Base-by-base conservation (phyloP, 2,113 vertebrate species). In the Rhipidura dahli region DNA sequence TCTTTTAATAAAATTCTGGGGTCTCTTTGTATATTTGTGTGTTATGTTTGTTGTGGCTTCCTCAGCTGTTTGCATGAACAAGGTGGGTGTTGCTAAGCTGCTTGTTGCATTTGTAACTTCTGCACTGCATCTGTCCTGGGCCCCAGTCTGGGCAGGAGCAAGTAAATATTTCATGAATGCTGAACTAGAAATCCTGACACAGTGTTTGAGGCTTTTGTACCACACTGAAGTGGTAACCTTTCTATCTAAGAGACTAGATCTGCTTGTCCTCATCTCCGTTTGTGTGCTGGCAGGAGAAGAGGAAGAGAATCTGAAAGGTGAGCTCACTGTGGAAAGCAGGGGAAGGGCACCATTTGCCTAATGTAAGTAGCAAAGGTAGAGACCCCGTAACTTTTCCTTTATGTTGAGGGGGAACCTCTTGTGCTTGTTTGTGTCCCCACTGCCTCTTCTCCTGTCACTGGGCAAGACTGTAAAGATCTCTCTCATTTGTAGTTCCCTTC, bases 1-100 rank as follows among this genome's bases (percentile, higher is more conserved):
- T 96, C 92, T 94, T 94, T 65, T 85, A 98, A 98, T 98, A 98
- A 98, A 98, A 87, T 87, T 96, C 90, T 96, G 87, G 94, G 77
- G 71, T 97, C 87, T 94, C 92, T 90, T 94, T 71, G 50, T 78
- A 85, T 60, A 70, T 11, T 69, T 37, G 47, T 84, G 72, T 80
- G 69, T 76, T 79, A n/a, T 2, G 2, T 70, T 90, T 2, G 1
- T 78, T 96, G n/a, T 73, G 33, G 31, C 30, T 50, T 85, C 27
- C 39, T 44, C 59, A 61, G 64, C 33, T 63, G 40, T 51, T 39
- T 20, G 51, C 86, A 72, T 31, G 94, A 49, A 21, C 22, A 39
- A 60, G 60, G 28, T 33, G 28, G 26, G 33, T 82, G 9, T 89
- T 56, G 37, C 84, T 87, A 33, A 84, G 31, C 22, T 82, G 27